Percentiles rank a stretch among this genome's conserved stretches.
phyloP scores from a whole-genome alignment of 2,888 invertebrate species.

The Polydrusus cervinus region DNA sequence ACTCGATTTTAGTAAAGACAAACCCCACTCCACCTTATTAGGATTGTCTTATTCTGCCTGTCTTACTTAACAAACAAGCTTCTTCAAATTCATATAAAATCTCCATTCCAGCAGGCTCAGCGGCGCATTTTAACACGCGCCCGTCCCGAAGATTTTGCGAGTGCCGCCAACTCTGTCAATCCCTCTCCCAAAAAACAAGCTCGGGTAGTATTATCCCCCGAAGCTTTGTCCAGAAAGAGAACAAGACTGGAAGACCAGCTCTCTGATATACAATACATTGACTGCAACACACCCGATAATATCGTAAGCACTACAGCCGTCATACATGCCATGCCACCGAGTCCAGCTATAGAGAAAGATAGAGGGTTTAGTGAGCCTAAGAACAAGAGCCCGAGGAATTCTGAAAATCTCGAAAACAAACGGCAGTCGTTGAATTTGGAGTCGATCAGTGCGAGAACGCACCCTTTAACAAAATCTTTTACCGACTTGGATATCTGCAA shows the following conservation, averaged over 20 bases:
- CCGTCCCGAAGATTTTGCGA: conserved; percentile 74
- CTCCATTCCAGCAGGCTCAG: conserved; percentile 66
- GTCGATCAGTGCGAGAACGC: conserved; percentile 47
- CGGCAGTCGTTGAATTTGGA: conserved; percentile 68
- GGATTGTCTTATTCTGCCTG: too few species aligned
- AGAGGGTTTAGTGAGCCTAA: conserved; percentile 67
- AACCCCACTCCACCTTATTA: too few species aligned
- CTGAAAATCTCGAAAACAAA: conserved; percentile 64
- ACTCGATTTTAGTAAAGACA: too few species aligned
- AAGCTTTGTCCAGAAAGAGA: conserved; percentile 76
- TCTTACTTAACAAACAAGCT: too few species aligned
- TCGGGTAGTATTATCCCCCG: conserved; percentile 72
- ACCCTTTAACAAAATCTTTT: conserved; percentile 65
- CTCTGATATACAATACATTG: conserved; percentile 86
- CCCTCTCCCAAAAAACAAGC: conserved; percentile 78
- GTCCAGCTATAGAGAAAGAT: conserved; percentile 42
- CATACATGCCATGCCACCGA: conserved; percentile 63
- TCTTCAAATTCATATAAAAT: not conserved
- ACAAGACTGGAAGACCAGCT: conserved; percentile 85
- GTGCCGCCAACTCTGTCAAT: conserved; percentile 74
- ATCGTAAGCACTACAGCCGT: conserved; percentile 67
- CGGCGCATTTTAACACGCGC: conserved; percentile 73
- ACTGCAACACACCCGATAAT: conserved; percentile 84
- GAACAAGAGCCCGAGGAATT: conserved; percentile 68
- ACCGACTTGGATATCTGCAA: conserved; percentile 66